Conservation (phyloP, 2,888 invertebrate species). For the Trichacis sp. region DNA sequence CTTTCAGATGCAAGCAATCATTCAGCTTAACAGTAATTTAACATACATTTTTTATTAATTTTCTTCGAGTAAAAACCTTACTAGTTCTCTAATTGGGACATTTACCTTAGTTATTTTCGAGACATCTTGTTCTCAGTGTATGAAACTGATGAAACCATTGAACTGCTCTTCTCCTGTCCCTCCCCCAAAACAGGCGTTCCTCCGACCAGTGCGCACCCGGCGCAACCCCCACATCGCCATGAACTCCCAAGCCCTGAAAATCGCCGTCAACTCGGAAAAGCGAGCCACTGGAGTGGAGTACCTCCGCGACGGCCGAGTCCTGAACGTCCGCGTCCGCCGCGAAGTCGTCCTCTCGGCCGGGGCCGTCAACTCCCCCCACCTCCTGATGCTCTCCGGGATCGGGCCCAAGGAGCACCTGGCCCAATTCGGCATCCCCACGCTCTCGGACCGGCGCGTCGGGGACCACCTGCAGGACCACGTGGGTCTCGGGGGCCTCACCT, state of each 20-base stretch:
- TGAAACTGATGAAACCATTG: no score
- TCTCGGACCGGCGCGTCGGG: conserved; percentile 83
- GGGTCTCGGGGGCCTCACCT: conserved; percentile 86
- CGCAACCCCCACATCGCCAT: conserved; percentile 84
- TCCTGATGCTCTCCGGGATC: conserved; percentile 92
- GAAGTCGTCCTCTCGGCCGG: conserved; percentile 91
- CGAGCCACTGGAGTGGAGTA: conserved; percentile 84
- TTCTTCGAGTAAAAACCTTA: no score
- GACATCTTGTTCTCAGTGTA: no score
- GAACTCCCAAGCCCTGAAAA: conserved; percentile 79
- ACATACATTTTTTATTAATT: no score
- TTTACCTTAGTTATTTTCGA: no score
- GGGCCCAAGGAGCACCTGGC: conserved; percentile 83
- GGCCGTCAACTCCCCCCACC: conserved; percentile 87
- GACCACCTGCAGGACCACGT: conserved; percentile 91
- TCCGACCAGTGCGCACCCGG: conserved; percentile 83
- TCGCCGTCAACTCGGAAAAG: conserved; percentile 78
- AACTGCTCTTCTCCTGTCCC: no score
- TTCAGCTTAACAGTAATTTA: no score
- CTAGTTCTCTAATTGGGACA: no score
- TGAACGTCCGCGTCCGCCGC: conserved; percentile 77
- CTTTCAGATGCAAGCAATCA: no score
- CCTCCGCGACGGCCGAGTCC: conserved; percentile 75
- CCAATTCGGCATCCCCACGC: conserved; percentile 79
- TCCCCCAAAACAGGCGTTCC: conserved; percentile 74